These are phyloP conservation scores for Avahi laniger DNA, from an alignment of 2,797 vertebrate species.

Conservation along the genomic window DNA sequence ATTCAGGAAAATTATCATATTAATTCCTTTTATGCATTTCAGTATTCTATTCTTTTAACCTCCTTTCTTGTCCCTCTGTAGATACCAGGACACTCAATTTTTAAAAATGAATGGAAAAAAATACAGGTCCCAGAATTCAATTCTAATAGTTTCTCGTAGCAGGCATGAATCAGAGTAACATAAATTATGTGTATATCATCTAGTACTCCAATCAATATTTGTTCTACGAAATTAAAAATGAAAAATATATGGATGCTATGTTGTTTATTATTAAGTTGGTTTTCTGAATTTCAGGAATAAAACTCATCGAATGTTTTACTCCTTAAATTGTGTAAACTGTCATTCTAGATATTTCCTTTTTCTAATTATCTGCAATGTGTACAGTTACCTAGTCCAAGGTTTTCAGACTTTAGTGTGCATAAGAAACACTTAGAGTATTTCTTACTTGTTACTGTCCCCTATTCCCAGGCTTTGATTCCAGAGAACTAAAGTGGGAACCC, in stretches of 20 bases:
- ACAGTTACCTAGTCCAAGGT: background rate
- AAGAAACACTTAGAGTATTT: background rate
- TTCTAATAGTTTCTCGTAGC: background rate
- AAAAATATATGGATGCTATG: background rate
- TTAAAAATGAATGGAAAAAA: constrained; percentile 14
- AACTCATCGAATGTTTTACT: constrained; percentile 7
- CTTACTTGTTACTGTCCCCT: background rate
- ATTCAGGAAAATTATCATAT: background rate
- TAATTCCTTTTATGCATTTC: background rate
- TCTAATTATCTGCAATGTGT: background rate
- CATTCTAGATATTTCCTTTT: background rate
- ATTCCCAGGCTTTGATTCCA: background rate
- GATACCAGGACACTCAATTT: background rate
- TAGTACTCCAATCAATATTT: constrained; percentile 3
- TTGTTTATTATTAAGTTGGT: background rate
- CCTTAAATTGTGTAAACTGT: background rate
- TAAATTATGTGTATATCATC: background rate
- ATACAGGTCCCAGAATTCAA: background rate
- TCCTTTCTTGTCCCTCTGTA: background rate
- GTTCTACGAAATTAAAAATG: constrained; percentile 17
- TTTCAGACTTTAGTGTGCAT: background rate
- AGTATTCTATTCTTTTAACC: background rate
- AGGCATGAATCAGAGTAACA: background rate
- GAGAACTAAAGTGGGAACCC: background rate
- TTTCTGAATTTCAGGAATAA: constrained; percentile 45